These are phyloP conservation scores for Tapirus indicus DNA, from an alignment of 2,797 vertebrate genomes.

Conservation along the genomic window DNA sequence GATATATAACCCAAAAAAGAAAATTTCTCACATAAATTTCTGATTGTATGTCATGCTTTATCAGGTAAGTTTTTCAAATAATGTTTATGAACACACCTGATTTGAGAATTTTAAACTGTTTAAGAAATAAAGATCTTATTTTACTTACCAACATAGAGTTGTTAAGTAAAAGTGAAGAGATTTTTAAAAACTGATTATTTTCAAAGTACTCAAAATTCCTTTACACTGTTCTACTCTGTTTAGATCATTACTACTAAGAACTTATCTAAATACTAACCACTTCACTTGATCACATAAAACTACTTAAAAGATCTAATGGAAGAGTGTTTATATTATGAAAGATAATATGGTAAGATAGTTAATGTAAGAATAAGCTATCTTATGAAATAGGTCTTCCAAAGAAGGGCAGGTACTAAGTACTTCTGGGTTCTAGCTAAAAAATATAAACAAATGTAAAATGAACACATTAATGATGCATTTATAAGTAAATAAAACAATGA, in stretches of 20 bases:
- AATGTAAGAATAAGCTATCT: conserved; percentile 80
- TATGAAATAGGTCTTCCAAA: conserved; percentile 79
- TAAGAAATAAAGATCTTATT: conserved; percentile 55
- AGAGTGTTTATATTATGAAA: conserved; percentile 82
- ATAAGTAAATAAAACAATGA: conserved; percentile 56
- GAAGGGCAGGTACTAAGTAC: conserved; percentile 74
- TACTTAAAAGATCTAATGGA: conserved; percentile 77
- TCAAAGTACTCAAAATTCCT: conserved; percentile 56
- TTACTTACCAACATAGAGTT: not conserved
- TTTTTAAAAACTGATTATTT: conserved; percentile 41
- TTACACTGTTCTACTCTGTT: not conserved
- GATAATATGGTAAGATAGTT: conserved; percentile 82
- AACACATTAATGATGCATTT: not conserved
- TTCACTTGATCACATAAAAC: conserved; percentile 79
- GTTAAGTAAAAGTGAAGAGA: conserved; percentile 8
- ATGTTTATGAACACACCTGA: not conserved
- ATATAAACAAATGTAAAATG: conserved; percentile 61
- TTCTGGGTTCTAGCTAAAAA: conserved; percentile 75
- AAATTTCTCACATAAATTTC: conserved; percentile 33
- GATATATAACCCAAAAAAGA: not conserved
- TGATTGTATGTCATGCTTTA: not conserved
- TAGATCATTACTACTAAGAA: conserved; percentile 61
- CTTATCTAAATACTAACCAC: conserved; percentile 77
- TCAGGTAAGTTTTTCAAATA: conserved; percentile 48
- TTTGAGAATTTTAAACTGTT: conserved; percentile 59